Evolutionary conservation across 2,113 vertebrate species (phyloP), one percentile per base, ranked within the genome.

Genomic region (Collichthys lucidus): DNA sequence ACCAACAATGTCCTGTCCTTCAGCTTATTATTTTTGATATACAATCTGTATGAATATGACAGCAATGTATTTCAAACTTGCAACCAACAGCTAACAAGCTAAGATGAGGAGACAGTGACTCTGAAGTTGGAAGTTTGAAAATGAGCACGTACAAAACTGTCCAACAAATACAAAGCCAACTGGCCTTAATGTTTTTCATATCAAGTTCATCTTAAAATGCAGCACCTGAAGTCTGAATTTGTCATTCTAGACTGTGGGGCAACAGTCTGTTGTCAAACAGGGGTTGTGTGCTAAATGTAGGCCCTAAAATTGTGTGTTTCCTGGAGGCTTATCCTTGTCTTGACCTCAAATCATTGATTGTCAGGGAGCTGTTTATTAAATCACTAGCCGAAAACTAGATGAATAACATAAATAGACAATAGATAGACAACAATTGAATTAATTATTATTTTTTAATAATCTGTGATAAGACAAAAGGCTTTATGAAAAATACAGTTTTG

Each of bases 261-360:
- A 3, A 47, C 16, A 2, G 17, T 62, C 4, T 20, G 17, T 44
- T 29, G 2, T 4, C n/a, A 47, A 71, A 55, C 67, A 68, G 24
- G 17, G 61, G 61, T 4, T 49, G 47, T 81, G 56, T 77, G 56
- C 59, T 63, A 68, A 73, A 81, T 67, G 52, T 19, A 17, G 31
- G 31, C 11, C 59, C 59, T 75, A 53, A 65, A 69, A 31, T 40
- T 46, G 44, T 74, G 55, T 55, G 35, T 70, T 16, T 9, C 11
- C 24, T 22, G 47, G 12, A 44, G 46, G 20, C 3, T 0, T 5
- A 26, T 50, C n/a, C 11, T 46, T 46, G 44, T 46, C 44, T 46
- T 40, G 35, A 40, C 35, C 7, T 11, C 44, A 46, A 14, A 14
- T 46, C 44, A 14, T 12, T 46, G 44, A 46, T 12, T 14, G 44